phyloP scores from a whole-genome alignment of 2,888 invertebrate species.

The Hylaea fasciaria region DNA sequence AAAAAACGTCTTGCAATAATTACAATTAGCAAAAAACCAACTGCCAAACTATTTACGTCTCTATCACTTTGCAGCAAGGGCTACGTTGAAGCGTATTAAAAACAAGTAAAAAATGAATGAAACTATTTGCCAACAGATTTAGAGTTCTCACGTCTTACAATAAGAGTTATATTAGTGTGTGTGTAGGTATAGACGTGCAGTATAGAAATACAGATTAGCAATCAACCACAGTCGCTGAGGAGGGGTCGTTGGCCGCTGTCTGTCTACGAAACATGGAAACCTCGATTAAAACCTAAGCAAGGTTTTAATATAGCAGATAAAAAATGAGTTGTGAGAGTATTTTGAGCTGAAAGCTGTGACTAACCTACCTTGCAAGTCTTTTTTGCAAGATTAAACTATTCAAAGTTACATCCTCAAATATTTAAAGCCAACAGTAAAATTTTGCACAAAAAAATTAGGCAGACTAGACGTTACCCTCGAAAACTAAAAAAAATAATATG shows the following conservation, averaged over 20 bases:
- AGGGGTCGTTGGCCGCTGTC: constrained; percentile 36
- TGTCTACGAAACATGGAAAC: constrained; percentile 24
- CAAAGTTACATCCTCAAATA: no score
- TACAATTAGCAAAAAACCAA: constrained; percentile 9
- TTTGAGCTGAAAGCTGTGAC: no score
- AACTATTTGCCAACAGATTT: constrained; percentile 1
- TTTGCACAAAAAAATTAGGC: no score
- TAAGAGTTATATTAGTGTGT: constrained; percentile 8
- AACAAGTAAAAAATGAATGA: constrained; percentile 1
- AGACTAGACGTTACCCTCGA: no score
- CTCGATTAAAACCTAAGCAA: constrained; percentile 12
- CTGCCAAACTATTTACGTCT: constrained; percentile 2
- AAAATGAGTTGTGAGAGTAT: not conserved
- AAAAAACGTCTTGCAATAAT: constrained; percentile 18
- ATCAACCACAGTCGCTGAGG: constrained; percentile 44
- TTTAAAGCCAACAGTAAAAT: no score
- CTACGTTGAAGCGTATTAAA: constrained; percentile 1
- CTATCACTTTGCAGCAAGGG: constrained; percentile 5
- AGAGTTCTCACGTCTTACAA: not conserved
- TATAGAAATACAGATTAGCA: constrained; percentile 48
- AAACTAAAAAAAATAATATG: no score
- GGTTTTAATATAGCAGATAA: not conserved
- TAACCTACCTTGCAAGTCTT: no score
- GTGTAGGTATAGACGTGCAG: constrained; percentile 24
- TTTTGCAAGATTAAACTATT: no score